A percentile compares a stretch with the other conserved stretches of the same genome.
These are phyloP conservation scores for Xestia sexstrigata DNA, from an alignment of 2,888 invertebrate species.

Conservation along the genomic window DNA sequence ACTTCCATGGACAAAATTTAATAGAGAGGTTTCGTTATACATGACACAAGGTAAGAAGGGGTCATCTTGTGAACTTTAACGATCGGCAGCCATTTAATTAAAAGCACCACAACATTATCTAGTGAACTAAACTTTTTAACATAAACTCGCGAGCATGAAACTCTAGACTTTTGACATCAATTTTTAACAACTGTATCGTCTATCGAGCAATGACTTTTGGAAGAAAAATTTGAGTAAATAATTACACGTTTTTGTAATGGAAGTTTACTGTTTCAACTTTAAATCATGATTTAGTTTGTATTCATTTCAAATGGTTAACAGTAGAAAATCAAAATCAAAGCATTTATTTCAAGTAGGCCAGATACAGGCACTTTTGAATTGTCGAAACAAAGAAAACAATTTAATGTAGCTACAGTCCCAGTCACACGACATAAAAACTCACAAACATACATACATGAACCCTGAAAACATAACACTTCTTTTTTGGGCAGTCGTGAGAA, in stretches of 20 bases:
- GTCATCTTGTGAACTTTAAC: slow-evolving; percentile 3
- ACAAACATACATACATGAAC: no score
- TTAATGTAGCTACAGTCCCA: no score
- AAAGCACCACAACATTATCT: not conserved
- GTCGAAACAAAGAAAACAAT: no score
- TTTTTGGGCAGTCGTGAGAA: no score
- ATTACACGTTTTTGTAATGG: slow-evolving; percentile 31
- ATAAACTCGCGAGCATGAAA: slow-evolving; percentile 26
- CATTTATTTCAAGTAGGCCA: no score
- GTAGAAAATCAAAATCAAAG: not conserved
- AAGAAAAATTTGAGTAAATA: slow-evolving; percentile 28
- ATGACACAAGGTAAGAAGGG: not conserved
- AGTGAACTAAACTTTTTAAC: not conserved
- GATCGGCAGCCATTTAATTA: not conserved
- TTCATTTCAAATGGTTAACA: not conserved
- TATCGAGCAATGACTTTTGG: slow-evolving; percentile 41
- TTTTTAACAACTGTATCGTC: slow-evolving; percentile 12
- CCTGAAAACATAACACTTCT: no score
- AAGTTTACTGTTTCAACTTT: slow-evolving; percentile 16
- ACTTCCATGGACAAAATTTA: no score
- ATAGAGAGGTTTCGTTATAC: no score
- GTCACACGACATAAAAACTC: no score
- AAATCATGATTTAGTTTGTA: not conserved
- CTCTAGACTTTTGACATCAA: slow-evolving; percentile 33
- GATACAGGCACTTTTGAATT: no score